Base-by-base conservation (phyloP, 2,797 vertebrate genomes). In the Cossypha niveicapilla region DNA sequence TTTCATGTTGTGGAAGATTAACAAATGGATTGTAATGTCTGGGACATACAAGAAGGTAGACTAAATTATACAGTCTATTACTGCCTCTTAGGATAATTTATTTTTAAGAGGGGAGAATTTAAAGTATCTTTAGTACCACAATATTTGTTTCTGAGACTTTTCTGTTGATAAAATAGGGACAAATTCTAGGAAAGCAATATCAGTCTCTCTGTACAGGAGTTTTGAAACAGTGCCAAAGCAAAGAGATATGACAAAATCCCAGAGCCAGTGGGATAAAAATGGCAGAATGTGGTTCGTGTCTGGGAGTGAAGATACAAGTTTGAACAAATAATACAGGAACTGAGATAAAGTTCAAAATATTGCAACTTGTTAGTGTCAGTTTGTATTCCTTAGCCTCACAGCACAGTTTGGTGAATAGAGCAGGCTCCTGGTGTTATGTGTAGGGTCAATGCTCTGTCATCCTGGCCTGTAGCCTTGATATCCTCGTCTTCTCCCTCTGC, bases 31-130 rank as follows among this genome's bases (percentile, higher is more conserved):
- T 73, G 30, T 70, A 34, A 76, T 63, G 53, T 76, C 53, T 92
- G 58, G 34, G 22, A 30, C 66, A 39, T 28, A 73, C 35, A 66
- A 76, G 39, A 54, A 92, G 44, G 32, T 72, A 86, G 48, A 66
- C 41, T 72, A 84, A 86, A 68, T 65, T 19, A 62, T 88, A 41
- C 25, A 60, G 24, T 71, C 60, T 74, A 28, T 78, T 95, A 53
- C 16, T 80, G 39, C 42, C 68, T 93, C 67, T 79, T 87, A 72
- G 22, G 41, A 53, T 82, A 17, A 60, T 79, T 92, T 94, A 37
- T 87, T 95, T 96, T 82, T 82, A 60, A 60, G 62, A 82, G 61
- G 66, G 5, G 10, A 79, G 48, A 63, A 63, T 76, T 90, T 90
- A 56, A 72, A 86, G 25, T 48, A 79, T 89, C n/a, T 17, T 85